Evolutionary conservation across 37 sponge, comb jelly and placozoan genomes (phyloP).

Genomic region (Tethya wilhelma): DNA sequence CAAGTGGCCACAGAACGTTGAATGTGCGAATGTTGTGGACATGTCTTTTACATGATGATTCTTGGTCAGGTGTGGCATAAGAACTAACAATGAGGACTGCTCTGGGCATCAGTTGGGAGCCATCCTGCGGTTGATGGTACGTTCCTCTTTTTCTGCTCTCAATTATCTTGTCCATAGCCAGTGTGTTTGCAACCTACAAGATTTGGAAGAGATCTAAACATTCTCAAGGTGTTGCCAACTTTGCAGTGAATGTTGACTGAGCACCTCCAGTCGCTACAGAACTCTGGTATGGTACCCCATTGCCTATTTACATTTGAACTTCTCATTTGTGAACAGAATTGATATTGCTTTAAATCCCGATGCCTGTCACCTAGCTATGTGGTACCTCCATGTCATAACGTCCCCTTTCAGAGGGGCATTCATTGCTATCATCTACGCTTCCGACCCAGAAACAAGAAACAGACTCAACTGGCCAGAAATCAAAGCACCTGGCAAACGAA

Average conservation of each 20-base stretch:
- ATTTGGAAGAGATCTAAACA: neutral
- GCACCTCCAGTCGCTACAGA: too few species aligned
- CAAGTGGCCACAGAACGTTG: neutral
- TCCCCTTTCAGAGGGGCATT: conserved; percentile 44
- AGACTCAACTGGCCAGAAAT: neutral
- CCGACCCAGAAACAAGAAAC: conserved; percentile 19
- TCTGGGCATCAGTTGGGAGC: neutral
- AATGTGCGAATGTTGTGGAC: neutral
- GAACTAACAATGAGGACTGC: conserved; percentile 9
- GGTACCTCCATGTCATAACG: conserved; percentile 1
- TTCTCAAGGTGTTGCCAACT: conserved; percentile 4
- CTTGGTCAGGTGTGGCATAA: conserved; percentile 35
- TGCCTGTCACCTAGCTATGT: neutral
- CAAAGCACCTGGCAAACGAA: neutral
- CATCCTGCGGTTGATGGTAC: conserved; percentile 30
- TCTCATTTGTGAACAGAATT: conserved; percentile 15
- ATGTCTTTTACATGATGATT: conserved; percentile 2
- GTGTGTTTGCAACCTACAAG: neutral
- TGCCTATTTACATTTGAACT: conserved; percentile 25
- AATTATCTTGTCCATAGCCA: too few species aligned
- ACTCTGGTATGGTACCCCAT: conserved; percentile 38
- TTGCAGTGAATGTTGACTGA: too few species aligned
- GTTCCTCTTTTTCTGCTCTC: too few species aligned
- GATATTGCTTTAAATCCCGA: conserved; percentile 2
- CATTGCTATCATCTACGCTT: conserved; percentile 19